These are phyloP conservation scores for Drosophila fuyamai DNA, from an alignment of 1,140 invertebrate species.

Conservation along the genomic window DNA sequence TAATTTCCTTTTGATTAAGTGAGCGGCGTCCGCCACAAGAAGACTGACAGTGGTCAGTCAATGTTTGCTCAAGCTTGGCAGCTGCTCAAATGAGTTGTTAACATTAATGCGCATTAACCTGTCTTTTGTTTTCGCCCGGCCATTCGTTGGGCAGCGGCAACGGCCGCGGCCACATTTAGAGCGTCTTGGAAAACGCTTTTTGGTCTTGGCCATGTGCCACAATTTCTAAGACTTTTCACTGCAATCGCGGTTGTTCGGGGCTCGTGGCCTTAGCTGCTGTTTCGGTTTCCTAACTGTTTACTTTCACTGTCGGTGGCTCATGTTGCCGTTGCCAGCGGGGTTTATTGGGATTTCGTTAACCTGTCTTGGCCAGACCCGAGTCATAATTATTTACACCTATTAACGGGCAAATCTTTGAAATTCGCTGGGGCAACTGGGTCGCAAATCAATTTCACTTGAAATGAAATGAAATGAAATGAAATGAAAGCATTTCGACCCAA, in stretches of 20 bases:
- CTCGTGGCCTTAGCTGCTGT: constrained; percentile 25
- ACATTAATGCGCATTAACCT: constrained; percentile 67
- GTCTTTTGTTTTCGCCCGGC: constrained; percentile 40
- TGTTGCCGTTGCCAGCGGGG: constrained; percentile 50
- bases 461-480: constrained; percentile 59
- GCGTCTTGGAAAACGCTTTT: constrained; percentile 42
- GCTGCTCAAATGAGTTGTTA: constrained; percentile 66
- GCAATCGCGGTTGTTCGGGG: constrained; percentile 46
- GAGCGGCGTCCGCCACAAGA: constrained; percentile 12
- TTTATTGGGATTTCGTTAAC: constrained; percentile 50
- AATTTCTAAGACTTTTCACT: constrained; percentile 68
- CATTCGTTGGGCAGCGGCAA: constrained; percentile 5
- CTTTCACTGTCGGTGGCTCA: constrained; percentile 71
- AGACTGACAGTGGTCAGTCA: constrained; percentile 54
- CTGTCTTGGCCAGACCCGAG: constrained; percentile 50
- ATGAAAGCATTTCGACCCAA: constrained; percentile 73
- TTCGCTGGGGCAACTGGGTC: constrained; percentile 72
- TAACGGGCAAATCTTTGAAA: constrained; percentile 64
- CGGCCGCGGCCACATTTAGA: constrained; percentile 18
- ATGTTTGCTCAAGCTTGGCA: constrained; percentile 45
- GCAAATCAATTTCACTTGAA: constrained; percentile 81
- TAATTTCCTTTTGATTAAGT: constrained; percentile 47
- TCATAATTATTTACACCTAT: constrained; percentile 80
- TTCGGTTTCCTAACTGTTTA: constrained; percentile 70
- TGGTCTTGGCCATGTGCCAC: constrained; percentile 50